A percentile compares a stretch with the other conserved stretches of the same genome.
Evolutionary conservation across 2,113 vertebrate genomes (phyloP).

Genomic region (Thalassarche chlororhynchos): DNA sequence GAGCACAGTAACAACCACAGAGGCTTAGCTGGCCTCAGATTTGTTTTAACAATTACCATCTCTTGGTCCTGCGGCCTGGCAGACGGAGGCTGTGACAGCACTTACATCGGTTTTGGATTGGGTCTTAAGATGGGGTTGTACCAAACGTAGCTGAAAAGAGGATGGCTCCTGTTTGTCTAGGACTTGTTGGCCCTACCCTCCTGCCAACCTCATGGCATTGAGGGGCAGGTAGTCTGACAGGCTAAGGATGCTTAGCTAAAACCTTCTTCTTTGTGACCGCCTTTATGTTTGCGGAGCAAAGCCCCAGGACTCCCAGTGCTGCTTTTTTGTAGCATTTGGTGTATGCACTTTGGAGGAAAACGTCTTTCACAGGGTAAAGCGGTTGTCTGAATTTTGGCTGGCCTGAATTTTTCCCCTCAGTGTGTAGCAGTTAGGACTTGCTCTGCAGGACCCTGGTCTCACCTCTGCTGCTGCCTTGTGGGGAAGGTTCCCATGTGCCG

Average conservation of each 20-base stretch:
- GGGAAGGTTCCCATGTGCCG: not conserved
- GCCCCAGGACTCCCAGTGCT: not conserved
- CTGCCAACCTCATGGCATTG: not conserved
- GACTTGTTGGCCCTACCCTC: not conserved
- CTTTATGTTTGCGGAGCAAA: not conserved
- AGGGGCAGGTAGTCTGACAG: not conserved
- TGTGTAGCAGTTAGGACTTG: not conserved
- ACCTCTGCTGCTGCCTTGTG: not conserved
- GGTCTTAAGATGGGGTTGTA: not conserved
- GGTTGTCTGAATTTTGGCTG: not conserved
- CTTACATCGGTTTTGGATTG: not conserved
- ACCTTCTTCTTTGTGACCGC: not conserved
- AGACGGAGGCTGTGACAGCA: not conserved
- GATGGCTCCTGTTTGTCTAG: not conserved
- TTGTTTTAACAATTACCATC: not conserved
- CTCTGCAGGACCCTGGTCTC: not conserved
- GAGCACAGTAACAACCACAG: not conserved
- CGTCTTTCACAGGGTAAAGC: rapidly evolving
- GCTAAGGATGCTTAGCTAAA: not conserved
- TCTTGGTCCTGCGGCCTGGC: not conserved
- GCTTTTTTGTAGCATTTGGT: not conserved
- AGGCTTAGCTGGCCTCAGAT: not conserved
- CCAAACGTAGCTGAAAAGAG: not conserved
- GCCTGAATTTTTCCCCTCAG: not conserved
- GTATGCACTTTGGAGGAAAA: not conserved